Evolutionary conservation across 2,113 vertebrate species (phyloP).

Genomic region (Speoplatyrhinus poulsoni): DNA sequence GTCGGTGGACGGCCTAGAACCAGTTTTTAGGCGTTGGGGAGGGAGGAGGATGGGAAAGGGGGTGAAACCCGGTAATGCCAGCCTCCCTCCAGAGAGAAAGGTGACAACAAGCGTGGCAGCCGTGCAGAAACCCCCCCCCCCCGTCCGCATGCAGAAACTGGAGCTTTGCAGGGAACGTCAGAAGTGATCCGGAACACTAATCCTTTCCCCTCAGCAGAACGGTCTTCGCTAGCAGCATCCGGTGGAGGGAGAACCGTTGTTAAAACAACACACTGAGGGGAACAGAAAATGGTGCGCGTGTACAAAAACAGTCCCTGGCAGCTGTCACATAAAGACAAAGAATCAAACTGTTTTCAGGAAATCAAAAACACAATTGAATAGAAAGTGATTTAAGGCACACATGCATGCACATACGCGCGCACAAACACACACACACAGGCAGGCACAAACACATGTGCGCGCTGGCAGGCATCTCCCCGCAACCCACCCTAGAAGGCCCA

Average conservation of each 20-base stretch:
- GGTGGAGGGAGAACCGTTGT: constrained; percentile 56
- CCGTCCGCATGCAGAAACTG: constrained; percentile 38
- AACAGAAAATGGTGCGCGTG: constrained; percentile 37
- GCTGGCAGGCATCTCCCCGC: too few species aligned
- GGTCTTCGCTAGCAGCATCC: constrained; percentile 43
- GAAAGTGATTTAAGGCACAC: neutral
- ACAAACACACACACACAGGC: constrained; percentile 21
- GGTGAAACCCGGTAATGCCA: constrained; percentile 36
- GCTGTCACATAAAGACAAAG: too few species aligned
- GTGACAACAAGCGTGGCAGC: constrained; percentile 48
- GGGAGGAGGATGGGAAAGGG: neutral
- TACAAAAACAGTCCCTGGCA: constrained; percentile 2
- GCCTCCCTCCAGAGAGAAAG: constrained; percentile 45
- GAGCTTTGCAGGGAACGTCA: constrained; percentile 64
- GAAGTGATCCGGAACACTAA: constrained; percentile 76
- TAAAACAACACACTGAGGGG: constrained; percentile 66
- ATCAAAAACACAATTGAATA: too few species aligned
- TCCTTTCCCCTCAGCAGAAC: constrained; percentile 63
- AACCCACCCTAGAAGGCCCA: constrained; percentile 15
- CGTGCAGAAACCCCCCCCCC: constrained; percentile 31
- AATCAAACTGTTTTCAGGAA: too few species aligned
- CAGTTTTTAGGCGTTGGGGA: neutral
- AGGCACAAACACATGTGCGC: too few species aligned
- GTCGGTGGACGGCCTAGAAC: neutral
- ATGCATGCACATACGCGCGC: constrained; percentile 24